Conservation (phyloP, 2,797 vertebrate species). For the Otus scops region DNA sequence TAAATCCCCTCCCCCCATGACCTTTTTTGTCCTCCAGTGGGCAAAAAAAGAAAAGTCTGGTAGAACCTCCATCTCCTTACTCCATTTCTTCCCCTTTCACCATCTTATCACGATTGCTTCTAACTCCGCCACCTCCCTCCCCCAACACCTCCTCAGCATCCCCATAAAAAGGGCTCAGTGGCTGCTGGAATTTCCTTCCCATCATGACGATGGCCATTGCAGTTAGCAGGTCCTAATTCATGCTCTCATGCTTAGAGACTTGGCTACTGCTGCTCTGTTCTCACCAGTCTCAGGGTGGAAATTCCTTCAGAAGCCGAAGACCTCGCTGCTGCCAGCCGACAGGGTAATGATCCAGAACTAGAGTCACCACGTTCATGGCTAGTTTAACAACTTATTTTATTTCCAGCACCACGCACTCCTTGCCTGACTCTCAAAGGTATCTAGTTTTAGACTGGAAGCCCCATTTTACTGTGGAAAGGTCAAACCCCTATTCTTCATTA, state of each 20-base stretch:
- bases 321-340: neutral
- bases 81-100: neutral
- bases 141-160: neutral
- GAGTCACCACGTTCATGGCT: conserved; percentile 29
- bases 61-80: neutral
- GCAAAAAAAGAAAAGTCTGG: neutral
- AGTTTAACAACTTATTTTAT: neutral
- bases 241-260: neutral
- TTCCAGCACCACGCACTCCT: neutral
- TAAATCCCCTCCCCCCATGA: neutral
- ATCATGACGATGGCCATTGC: neutral
- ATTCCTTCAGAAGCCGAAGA: neutral
- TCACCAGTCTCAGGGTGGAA: conserved; percentile 14
- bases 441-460: neutral
- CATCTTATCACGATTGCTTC: neutral
- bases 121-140: neutral
- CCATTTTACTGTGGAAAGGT: neutral
- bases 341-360: conserved; percentile 1
- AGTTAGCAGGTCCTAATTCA: conserved; percentile 17
- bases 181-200: conserved; percentile 20
- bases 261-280: neutral
- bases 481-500: neutral
- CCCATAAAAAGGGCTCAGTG: neutral
- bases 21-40: neutral
- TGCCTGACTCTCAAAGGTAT: neutral